phyloP scores from a whole-genome alignment of 2,113 vertebrate genomes.

The Crypturellus undulatus region DNA sequence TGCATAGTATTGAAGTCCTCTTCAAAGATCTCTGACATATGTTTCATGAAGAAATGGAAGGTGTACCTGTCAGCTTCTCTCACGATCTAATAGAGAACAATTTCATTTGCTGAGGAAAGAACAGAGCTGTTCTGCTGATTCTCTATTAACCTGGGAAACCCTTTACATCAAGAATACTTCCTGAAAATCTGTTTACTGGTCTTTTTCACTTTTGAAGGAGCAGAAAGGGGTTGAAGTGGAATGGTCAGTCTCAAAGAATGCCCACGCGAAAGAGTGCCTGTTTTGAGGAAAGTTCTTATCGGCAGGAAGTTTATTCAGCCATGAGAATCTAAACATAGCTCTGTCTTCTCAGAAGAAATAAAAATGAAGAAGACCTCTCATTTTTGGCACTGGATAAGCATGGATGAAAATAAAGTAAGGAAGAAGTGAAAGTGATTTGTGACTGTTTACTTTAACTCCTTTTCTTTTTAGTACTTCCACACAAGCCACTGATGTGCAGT shows the following conservation, averaged over 20 bases:
- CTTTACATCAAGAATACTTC: background rate
- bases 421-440: background rate
- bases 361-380: constrained; percentile 14
- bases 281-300: constrained; percentile 37
- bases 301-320: constrained; percentile 20
- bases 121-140: background rate
- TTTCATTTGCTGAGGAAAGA: background rate
- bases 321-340: constrained; percentile 42
- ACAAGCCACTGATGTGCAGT: constrained; percentile 15
- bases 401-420: constrained; percentile 36
- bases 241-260: background rate
- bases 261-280: background rate
- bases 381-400: constrained; percentile 7
- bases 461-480: background rate
- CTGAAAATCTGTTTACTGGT: background rate
- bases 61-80: constrained; percentile 6
- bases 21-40: constrained; percentile 5
- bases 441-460: constrained; percentile 3
- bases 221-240: background rate
- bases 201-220: constrained; percentile 1
- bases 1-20: background rate
- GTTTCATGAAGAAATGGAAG: background rate
- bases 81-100: background rate
- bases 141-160: background rate
- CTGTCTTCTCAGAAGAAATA: constrained; percentile 20